A percentile compares a stretch with the other conserved stretches of the same genome.
Conservation (phyloP, 1,140 invertebrate genomes). For the Bombus difficillimus region DNA sequence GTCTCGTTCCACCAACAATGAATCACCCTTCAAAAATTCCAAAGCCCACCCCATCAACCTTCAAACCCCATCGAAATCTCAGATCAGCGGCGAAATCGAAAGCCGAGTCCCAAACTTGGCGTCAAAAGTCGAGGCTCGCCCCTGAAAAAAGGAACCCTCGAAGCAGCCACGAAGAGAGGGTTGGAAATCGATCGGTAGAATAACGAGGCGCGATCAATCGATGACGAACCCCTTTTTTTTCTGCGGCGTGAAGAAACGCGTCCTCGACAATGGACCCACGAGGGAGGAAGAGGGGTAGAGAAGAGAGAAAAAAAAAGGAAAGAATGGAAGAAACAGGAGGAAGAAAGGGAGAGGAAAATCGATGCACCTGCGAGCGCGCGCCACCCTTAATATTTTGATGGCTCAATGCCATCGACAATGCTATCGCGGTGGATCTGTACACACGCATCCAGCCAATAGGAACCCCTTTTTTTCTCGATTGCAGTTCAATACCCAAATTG, state of each 20-base stretch:
- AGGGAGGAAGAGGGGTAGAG: not conserved
- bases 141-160: not conserved
- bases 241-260: slow-evolving; percentile 57
- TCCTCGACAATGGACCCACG: slow-evolving; percentile 38
- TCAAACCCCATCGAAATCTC: too few species aligned
- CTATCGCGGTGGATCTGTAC: slow-evolving; percentile 72
- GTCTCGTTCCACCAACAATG: too few species aligned
- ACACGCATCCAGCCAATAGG: slow-evolving; percentile 36
- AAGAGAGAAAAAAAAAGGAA: not conserved
- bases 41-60: not conserved
- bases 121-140: not conserved
- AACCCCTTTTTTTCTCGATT: slow-evolving; percentile 69
- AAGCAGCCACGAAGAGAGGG: not conserved
- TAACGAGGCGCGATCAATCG: slow-evolving; percentile 62
- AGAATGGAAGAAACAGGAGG: not conserved
- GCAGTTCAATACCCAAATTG: slow-evolving; percentile 80
- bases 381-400: slow-evolving; percentile 79
- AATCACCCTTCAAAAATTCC: not conserved
- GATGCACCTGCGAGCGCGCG: slow-evolving; percentile 63
- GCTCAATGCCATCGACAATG: slow-evolving; percentile 79
- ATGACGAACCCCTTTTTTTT: slow-evolving; percentile 49
- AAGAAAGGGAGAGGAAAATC: slow-evolving; percentile 44
- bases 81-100: not conserved
- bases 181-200: slow-evolving; percentile 53
- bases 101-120: not conserved